Evolutionary conservation across 2,797 vertebrate genomes (phyloP), one percentile per base, ranked within the genome.

Genomic region (Phrynocephalus guinanensis): DNA sequence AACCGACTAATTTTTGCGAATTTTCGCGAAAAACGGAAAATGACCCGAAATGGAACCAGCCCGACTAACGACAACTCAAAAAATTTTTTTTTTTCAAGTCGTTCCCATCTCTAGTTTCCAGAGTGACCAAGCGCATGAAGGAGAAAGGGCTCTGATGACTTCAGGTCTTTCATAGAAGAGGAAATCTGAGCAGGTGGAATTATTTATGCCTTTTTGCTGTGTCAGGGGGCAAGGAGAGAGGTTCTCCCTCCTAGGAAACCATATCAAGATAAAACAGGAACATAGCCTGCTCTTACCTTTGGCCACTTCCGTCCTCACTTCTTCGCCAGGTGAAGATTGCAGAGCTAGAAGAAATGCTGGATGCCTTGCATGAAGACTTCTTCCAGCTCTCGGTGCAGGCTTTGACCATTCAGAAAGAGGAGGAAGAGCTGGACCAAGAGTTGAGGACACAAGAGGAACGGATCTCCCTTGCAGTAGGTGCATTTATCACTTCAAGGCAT

Each of bases 311-410:
- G 9, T 60, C 7, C 30, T 11, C 20, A 10, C 28, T n/a, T 70
- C 87, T 90, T 28, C 87, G 94, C 10, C 88, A 93, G 93, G 89
- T 85, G 83, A 93, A 90, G 86, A 92, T 68, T 79, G 24, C n/a
- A 73, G 81, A 92, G 85, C 66, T 95, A 85, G 97, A 98, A 89
- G 95, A 97, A 78, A 95, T 95, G 83, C 91, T 97, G 89, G 97
- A 98, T 94, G 89, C 89, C 71, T 93, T 98, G 90, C 97, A 97
- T 71, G 95, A 98, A 79, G 96, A 96, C 24, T 98, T 98, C 93
- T 93, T 97, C 90, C 94, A 96, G 93, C 95, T 98, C 77, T 97
- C 95, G 30, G 50, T 94, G 85, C 96, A 97, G 91, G 93, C 97
- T 5, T 93, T 97, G 85, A 91, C 89, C 44, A 94, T 95, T 86